Evolutionary conservation across 1,140 invertebrate genomes (phyloP), one percentile per base, ranked within the genome.

Genomic region (Cepaea nemoralis): DNA sequence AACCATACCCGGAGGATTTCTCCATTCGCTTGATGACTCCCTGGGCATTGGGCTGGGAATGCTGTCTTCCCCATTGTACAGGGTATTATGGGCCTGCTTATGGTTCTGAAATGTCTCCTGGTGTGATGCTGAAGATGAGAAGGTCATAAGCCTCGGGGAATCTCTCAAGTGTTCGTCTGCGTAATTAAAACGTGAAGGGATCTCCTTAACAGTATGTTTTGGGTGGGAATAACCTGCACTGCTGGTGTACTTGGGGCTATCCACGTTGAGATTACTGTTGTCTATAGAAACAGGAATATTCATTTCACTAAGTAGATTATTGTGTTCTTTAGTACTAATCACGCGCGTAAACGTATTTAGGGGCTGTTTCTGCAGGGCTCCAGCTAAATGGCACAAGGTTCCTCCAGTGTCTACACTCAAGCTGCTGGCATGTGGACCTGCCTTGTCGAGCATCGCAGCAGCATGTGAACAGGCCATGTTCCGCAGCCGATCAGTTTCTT

Each of bases 401-500:
- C 14, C 39, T 5, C 16, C n/a, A 39, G 59, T 69, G 37, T 37
- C 16, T 1, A 40, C n/a, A 10, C 10, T 8, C 2, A 42, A 14
- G 12, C 31, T 73, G n/a, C 14, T 50, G 33, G 24, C 40, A 6
- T 27, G 22, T 50, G 19, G 19, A n/a, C 24, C 24, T 31, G 39
- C 39, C 42, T 37, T 55, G 19, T 55, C 50, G 16, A 2, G 50
- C 19, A 55, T 19, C n/a, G n/a, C n/a, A 10, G n/a, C 71, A 2
- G 71, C 5, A 42, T 77, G 70, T 8, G 40, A 55, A 0, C 50
- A 42, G 0, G 75, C 24, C 10, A n/a, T 74, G 63, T 50, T 75
- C 6, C 70, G 33, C 31, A 81, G 66, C 0, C 82, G 42, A n/a
- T 84, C 80, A 55, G 74, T 40, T 33, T 84, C 83, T 31, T 82